A percentile compares a stretch with the other conserved stretches of the same genome.
Evolutionary conservation across 2,113 vertebrate species (phyloP).

Genomic region (Oenanthe oenanthe): DNA sequence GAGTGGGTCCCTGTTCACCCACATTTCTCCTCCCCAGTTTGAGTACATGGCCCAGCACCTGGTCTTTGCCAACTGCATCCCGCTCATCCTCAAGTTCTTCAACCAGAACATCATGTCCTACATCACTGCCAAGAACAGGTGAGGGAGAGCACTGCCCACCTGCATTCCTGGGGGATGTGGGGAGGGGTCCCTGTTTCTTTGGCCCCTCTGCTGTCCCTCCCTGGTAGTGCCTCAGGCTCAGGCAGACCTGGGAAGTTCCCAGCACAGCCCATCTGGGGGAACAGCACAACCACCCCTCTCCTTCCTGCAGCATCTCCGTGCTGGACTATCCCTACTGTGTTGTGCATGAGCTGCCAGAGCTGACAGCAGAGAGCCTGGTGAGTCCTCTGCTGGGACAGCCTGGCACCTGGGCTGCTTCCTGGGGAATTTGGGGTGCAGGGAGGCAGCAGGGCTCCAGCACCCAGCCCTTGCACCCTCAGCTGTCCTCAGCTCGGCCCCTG

Average conservation of each 20-base stretch:
- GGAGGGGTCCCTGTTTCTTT: neutral
- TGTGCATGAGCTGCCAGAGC: conserved; percentile 93
- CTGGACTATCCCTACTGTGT: conserved; percentile 94
- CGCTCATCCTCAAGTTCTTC: conserved; percentile 98
- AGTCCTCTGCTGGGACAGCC: neutral
- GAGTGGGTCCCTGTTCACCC: neutral
- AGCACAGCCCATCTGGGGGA: neutral
- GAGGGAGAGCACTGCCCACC: neutral
- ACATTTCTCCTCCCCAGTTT: conserved; percentile 79
- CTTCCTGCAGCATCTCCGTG: conserved; percentile 87
- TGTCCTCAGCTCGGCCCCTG: fast-evolving
- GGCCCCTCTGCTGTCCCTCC: fast-evolving
- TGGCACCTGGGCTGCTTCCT: neutral
- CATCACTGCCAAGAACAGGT: conserved; percentile 99
- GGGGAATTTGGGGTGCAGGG: fast-evolving
- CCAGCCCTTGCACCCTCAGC: neutral
- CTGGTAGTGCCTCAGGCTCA: neutral
- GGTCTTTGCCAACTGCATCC: conserved; percentile 99
- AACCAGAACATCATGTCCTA: conserved; percentile 99
- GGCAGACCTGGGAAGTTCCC: neutral
- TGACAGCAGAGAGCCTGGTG: conserved; percentile 97
- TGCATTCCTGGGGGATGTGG: fast-evolving
- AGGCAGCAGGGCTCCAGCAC: neutral
- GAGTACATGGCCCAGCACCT: conserved; percentile 99
- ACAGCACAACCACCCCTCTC: neutral